Conservation (phyloP, 2,113 vertebrate species). For the Crotalus helleri region DNA sequence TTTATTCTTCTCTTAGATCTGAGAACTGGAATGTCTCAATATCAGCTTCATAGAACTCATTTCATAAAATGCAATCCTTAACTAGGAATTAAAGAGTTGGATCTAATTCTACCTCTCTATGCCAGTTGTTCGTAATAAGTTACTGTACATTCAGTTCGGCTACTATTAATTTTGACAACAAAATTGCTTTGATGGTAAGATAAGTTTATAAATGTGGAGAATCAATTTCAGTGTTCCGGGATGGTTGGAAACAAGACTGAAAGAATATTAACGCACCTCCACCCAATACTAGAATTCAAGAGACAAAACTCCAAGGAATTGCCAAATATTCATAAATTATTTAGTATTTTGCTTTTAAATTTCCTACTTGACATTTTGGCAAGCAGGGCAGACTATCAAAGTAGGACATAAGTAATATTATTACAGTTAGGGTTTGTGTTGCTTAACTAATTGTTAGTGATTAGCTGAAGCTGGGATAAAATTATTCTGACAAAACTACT, state of each 20-base stretch:
- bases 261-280: constrained; percentile 17
- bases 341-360: constrained; percentile 62
- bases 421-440: constrained; percentile 8
- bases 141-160: constrained; percentile 12
- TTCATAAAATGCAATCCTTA: not conserved
- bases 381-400: constrained; percentile 2
- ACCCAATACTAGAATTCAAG: constrained; percentile 6
- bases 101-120: not conserved
- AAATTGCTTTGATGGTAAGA: constrained; percentile 43
- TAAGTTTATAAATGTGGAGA: constrained; percentile 40
- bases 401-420: not conserved
- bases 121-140: constrained; percentile 18
- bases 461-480: constrained; percentile 25
- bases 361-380: constrained; percentile 34
- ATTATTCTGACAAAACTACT: constrained; percentile 36
- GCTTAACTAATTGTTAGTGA: constrained; percentile 27
- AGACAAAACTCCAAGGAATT: constrained; percentile 42
- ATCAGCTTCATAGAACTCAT: constrained; percentile 41
- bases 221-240: constrained; percentile 38
- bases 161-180: constrained; percentile 21
- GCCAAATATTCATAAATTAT: constrained; percentile 16
- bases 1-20: constrained; percentile 32
- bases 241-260: constrained; percentile 44
- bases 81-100: constrained; percentile 37
- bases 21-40: constrained; percentile 8